Evolutionary conservation across 2,113 vertebrate species (phyloP).

Genomic region (Phalacrocorax brasilianus): DNA sequence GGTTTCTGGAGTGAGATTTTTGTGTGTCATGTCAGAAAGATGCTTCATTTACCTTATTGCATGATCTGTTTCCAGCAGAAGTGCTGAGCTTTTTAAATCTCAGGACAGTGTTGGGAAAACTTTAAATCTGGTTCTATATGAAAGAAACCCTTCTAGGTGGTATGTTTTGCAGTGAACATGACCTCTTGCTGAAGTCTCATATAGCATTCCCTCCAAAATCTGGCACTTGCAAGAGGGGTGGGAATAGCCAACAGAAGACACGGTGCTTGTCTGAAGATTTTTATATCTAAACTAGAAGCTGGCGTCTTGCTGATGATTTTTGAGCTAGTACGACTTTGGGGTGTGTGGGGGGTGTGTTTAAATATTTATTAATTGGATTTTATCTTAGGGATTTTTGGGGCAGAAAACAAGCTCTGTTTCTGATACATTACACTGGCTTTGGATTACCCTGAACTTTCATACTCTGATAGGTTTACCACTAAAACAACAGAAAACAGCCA

Average conservation of each 20-base stretch:
- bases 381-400: neutral
- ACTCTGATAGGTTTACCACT: neutral
- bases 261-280: neutral
- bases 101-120: neutral
- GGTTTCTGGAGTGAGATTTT: neutral
- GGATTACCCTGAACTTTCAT: neutral
- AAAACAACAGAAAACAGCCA: neutral
- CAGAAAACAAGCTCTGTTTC: neutral
- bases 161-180: fast-evolving
- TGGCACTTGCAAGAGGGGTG: neutral
- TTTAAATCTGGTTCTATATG: neutral
- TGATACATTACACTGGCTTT: neutral
- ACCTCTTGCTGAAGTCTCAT: neutral
- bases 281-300: neutral
- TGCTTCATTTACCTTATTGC: neutral
- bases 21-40: neutral
- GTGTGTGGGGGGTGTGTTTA: neutral
- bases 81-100: neutral
- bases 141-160: neutral
- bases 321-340: neutral
- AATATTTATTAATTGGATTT: neutral
- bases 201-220: neutral
- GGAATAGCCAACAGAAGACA: neutral
- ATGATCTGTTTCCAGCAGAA: neutral
- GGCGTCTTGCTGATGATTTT: neutral